Evolutionary conservation across 2,888 invertebrate species (phyloP), one percentile per base, ranked within the genome.

Genomic region (Cephalotes varians): DNA sequence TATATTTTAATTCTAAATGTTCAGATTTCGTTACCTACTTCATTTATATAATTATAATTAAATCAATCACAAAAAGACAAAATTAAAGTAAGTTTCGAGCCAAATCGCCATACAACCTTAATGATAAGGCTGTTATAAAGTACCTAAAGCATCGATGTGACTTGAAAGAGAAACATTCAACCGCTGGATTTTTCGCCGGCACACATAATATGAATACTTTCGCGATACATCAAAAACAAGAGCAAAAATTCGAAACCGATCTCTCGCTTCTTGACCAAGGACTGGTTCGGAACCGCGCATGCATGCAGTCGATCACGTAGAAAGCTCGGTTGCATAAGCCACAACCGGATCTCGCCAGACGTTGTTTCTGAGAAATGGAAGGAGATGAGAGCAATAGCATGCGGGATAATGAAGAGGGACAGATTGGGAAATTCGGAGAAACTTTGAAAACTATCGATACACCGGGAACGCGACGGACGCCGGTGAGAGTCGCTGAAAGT

Each of bases 271-370:
- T 60, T 77, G 79, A 64, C 31, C 74, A 56, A 86, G 85, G 84
- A 86, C 87, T 85, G 87, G 81, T 83, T 71, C n/a, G 64, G 67
- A 58, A 54, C 58, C 81, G 65, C 54, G 77, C 64, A 49, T 65
- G 64, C 62, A 83, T 64, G 56, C 64, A n/a, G 40, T 65, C 76
- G 82, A 80, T 76, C 85, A 81, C 72, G 86, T 89, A 89, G 90
- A 91, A 90, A 90, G 88, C 90, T 84, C 85, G 81, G 84, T 90
- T 90, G 85, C 89, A 60, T 85, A 90, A 90, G 85, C 15, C 56
- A 67, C 71, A 87, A 85, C 90, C 90, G 90, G 90, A 90, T 89
- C 90, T 85, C 69, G 40, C 67, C 76, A 60, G 82, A 74, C 56
- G 76, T 81, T 34, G 81, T 88, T 88, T 82, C 85, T 82, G 85